Percentiles rank a stretch among this genome's conserved stretches.
Conservation (phyloP, 2,113 vertebrate genomes). For the Coptodon rendalli region DNA sequence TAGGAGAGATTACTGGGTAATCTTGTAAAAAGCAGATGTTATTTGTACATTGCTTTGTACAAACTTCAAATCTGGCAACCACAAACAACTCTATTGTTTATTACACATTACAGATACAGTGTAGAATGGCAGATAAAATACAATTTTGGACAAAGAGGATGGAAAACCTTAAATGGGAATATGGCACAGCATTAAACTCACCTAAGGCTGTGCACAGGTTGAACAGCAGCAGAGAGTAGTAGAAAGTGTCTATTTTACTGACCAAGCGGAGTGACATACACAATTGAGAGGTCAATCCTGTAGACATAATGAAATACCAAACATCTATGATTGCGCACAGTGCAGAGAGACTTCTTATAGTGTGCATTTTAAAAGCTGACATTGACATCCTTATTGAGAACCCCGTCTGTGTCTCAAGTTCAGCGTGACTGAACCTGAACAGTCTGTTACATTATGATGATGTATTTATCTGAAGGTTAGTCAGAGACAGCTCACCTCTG, state of each 20-base stretch:
- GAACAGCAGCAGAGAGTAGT: slow-evolving; percentile 83
- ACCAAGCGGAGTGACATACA: slow-evolving; percentile 81
- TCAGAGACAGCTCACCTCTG: slow-evolving; percentile 72
- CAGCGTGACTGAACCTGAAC: background rate
- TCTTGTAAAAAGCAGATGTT: background rate
- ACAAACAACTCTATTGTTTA: background rate
- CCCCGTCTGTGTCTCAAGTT: background rate
- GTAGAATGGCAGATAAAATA: background rate
- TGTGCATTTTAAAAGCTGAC: background rate
- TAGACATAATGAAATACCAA: slow-evolving; percentile 26
- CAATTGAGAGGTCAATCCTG: slow-evolving; percentile 67
- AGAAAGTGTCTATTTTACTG: slow-evolving; percentile 83
- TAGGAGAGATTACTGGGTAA: background rate
- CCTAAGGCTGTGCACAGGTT: slow-evolving; percentile 87
- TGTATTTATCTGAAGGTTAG: background rate
- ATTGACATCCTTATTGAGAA: background rate
- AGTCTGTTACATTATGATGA: background rate
- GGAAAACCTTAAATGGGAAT: background rate
- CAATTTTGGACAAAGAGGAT: background rate
- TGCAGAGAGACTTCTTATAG: background rate
- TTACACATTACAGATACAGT: background rate
- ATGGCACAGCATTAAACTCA: slow-evolving; percentile 49
- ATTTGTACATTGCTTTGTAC: background rate
- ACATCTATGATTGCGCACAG: background rate
- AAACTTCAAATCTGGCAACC: background rate